A percentile compares a stretch with the other conserved stretches of the same genome.
Evolutionary conservation across 1,140 invertebrate species (phyloP).

Genomic region (Anadara kagoshimensis): DNA sequence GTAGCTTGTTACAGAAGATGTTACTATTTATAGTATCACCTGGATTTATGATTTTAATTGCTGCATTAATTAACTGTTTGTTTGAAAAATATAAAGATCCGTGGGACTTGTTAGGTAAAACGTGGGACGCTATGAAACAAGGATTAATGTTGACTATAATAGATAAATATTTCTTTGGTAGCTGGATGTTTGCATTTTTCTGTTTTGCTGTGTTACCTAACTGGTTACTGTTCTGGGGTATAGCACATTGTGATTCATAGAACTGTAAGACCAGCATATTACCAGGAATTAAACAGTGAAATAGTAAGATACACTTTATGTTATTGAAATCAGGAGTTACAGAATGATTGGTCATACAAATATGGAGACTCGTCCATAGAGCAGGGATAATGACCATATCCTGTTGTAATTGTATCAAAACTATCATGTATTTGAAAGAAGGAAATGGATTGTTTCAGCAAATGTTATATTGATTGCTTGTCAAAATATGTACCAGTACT

Average conservation of each 20-base stretch:
- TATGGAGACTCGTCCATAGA: no score
- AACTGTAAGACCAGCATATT: background rate
- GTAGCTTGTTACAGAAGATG: constrained; percentile 53
- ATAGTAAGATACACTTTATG: no score
- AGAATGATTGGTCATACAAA: no score
- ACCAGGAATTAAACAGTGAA: no score
- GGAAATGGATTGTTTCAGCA: no score
- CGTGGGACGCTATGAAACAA: constrained; percentile 75
- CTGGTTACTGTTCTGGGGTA: constrained; percentile 79
- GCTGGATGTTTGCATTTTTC: constrained; percentile 80
- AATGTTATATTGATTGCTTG: no score
- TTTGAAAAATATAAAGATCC: constrained; percentile 32
- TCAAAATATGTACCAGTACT: no score
- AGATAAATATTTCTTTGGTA: constrained; percentile 85
- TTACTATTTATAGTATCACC: constrained; percentile 64
- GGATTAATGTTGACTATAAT: constrained; percentile 86
- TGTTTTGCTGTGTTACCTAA: constrained; percentile 78
- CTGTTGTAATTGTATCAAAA: no score
- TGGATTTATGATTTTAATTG: constrained; percentile 55
- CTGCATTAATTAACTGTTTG: constrained; percentile 48
- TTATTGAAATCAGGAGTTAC: no score
- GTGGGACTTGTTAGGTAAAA: constrained; percentile 46
- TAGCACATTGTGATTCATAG: constrained; percentile 49
- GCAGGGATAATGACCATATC: no score
- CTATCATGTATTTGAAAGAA: no score